Conservation (phyloP, 2,113 vertebrate genomes). For the Phylloscopus trochilus region DNA sequence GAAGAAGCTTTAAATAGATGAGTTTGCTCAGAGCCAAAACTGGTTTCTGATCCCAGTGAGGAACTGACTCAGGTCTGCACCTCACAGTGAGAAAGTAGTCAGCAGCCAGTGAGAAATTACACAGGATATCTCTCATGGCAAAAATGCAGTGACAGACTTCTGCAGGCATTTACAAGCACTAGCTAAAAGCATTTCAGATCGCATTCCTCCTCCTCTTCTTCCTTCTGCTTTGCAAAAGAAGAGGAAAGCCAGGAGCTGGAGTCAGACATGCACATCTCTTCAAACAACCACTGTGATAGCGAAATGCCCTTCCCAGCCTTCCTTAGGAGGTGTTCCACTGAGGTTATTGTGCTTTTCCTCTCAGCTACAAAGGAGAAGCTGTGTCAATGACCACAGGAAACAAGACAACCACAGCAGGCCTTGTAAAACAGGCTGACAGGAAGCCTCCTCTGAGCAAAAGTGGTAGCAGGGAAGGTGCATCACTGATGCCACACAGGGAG, state of each 20-base stretch:
- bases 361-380: neutral
- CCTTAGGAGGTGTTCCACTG: neutral
- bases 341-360: neutral
- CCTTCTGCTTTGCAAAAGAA: neutral
- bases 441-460: neutral
- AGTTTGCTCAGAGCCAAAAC: neutral
- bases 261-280: neutral
- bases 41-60: neutral
- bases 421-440: neutral
- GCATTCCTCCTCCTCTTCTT: neutral
- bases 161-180: neutral
- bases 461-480: neutral
- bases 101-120: neutral
- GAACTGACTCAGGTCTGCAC: neutral
- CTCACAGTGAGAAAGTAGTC: neutral
- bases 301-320: neutral
- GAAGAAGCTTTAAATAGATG: neutral
- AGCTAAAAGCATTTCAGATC: neutral
- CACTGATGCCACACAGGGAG: neutral
- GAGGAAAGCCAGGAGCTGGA: neutral
- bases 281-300: fast-evolving
- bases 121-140: neutral
- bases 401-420: neutral
- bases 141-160: neutral
- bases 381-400: neutral